Evolutionary conservation across 2,888 invertebrate genomes (phyloP), one percentile per base, ranked within the genome.

Genomic region (Hyposoter dolosus): DNA sequence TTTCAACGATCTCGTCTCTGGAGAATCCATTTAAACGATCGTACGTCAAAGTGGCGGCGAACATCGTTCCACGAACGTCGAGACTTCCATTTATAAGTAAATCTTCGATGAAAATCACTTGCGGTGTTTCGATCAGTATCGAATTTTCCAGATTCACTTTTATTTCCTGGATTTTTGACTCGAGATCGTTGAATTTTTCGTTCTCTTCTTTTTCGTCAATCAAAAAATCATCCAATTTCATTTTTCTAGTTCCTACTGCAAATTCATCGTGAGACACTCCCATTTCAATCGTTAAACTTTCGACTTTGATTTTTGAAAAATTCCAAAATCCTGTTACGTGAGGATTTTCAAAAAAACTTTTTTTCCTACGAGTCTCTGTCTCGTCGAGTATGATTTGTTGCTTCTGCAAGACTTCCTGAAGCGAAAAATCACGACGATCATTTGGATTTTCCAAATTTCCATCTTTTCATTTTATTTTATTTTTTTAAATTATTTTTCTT

Each of bases 1-100:
- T 92, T 28, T 89, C 75, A 3, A 93, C 83, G 40, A 94, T 84
- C 15, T 89, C 85, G 4, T 91, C 85, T 12, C 91, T 87, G 15
- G 90, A 71, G 19, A 91, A 84, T 1, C 89, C 91, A 84, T 94
- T 94, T 7, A 95, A 85, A 68, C 72, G 87, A 12, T 91, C 88
- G 1, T 92, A 89, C 17, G 86, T 83, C 23, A 94, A 88, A 71
- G 91, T 90, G 15, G 91, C 86, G 40, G 92, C 90, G 19, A 82
- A 85, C 76, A 93, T 88, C 12, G 86, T 89, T 19, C 93, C 93
- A 19, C 87, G 87, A 45, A 94, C 89, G 76, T 90, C 88, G 1
- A 95, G 87, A 65, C 89, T 84, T 28, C 94, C 94, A 43, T 91
- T 90, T 12, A 95, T 88, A 32, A 93, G 88, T 1, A 94, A 86